phyloP scores from a whole-genome alignment of 2,888 invertebrate species.

The Neuroscelio doddi region DNA sequence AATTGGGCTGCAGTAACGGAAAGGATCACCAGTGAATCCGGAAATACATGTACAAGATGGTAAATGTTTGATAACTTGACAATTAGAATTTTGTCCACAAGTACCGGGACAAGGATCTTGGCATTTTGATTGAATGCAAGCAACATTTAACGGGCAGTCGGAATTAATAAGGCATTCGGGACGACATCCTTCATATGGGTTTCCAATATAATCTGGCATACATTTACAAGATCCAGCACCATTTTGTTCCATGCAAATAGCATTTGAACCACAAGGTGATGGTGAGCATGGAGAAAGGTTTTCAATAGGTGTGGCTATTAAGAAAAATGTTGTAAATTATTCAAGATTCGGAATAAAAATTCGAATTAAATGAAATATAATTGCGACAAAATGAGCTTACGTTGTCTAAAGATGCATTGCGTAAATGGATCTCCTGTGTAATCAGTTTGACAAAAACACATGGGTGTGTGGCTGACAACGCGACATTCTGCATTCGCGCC shows the following conservation, averaged over 20 bases:
- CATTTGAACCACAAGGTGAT: constrained; percentile 79
- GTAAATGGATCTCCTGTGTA: constrained; percentile 85
- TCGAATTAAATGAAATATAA: too few relatives aligned
- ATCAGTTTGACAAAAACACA: constrained; percentile 79
- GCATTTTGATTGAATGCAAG: constrained; percentile 78
- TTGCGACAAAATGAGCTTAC: too few relatives aligned
- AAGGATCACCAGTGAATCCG: constrained; percentile 82
- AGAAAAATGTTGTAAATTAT: background rate
- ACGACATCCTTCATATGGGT: constrained; percentile 68
- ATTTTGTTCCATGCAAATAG: constrained; percentile 74
- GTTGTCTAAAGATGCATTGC: constrained; percentile 62
- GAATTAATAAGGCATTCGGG: constrained; percentile 81
- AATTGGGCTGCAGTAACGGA: constrained; percentile 76
- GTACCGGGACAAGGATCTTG: constrained; percentile 73
- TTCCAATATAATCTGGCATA: constrained; percentile 76
- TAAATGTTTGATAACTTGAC: constrained; percentile 73
- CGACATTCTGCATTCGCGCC: constrained; percentile 77
- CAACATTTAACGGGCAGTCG: constrained; percentile 82
- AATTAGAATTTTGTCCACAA: constrained; percentile 73
- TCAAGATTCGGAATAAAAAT: too few relatives aligned
- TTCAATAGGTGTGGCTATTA: background rate
- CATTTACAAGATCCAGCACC: constrained; percentile 75
- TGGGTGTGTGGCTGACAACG: constrained; percentile 83
- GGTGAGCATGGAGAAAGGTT: constrained; percentile 77
- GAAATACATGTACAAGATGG: constrained; percentile 72